Evolutionary conservation across 2,888 invertebrate genomes (phyloP).

Genomic region (Melanargia galathea): DNA sequence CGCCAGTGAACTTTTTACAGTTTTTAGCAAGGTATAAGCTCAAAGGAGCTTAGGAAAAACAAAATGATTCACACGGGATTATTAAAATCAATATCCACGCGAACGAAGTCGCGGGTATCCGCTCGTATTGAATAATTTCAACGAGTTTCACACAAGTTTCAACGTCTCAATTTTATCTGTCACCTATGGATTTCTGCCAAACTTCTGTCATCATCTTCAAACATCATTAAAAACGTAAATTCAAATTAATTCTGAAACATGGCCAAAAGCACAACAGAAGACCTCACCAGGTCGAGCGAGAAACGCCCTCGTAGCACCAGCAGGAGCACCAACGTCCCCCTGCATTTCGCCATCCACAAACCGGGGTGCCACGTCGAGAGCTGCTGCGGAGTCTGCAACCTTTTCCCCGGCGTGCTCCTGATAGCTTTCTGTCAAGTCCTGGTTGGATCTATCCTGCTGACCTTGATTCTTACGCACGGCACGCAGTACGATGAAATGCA

Average conservation of each 20-base stretch:
- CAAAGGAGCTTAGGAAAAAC: no score
- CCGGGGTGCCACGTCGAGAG: slow-evolving; percentile 72
- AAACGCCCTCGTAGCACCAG: slow-evolving; percentile 54
- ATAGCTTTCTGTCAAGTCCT: slow-evolving; percentile 71
- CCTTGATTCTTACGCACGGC: slow-evolving; percentile 64
- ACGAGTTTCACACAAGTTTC: no score
- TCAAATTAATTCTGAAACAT: slow-evolving; percentile 22
- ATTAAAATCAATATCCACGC: no score
- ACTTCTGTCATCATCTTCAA: neutral
- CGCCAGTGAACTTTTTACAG: no score
- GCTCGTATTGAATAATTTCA: no score
- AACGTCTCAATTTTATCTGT: neutral
- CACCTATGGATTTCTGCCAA: neutral
- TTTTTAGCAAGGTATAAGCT: no score
- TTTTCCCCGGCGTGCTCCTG: slow-evolving; percentile 72
- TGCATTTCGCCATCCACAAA: slow-evolving; percentile 69
- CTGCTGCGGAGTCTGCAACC: slow-evolving; percentile 74
- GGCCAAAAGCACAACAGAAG: slow-evolving; percentile 38
- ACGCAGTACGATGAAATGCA: slow-evolving; percentile 70
- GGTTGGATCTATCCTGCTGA: slow-evolving; percentile 64
- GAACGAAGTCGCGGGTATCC: no score
- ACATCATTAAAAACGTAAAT: neutral
- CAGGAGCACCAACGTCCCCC: slow-evolving; percentile 72
- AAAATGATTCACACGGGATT: no score
- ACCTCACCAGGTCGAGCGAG: slow-evolving; percentile 42